A percentile compares a stretch with the other conserved stretches of the same genome.
Conservation (phyloP, 2,888 invertebrate species). For the Globia sparganii region DNA sequence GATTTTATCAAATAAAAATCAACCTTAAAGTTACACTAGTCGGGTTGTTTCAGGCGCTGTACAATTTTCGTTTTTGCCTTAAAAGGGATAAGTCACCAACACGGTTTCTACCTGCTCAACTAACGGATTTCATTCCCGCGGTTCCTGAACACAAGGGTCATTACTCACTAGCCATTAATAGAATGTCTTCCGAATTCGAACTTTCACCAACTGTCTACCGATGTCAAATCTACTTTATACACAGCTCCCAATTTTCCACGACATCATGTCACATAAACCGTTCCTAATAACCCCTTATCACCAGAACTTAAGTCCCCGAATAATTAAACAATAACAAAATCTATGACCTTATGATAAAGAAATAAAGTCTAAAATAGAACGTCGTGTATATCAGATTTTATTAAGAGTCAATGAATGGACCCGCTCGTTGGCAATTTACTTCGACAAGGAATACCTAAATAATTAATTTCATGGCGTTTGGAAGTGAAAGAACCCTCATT, state of each 20-base stretch:
- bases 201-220: slow-evolving; percentile 18
- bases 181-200: slow-evolving; percentile 10
- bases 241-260: slow-evolving; percentile 39
- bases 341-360: slow-evolving; percentile 22
- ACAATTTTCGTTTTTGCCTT: neutral
- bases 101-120: neutral
- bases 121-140: no score
- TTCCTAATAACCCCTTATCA: slow-evolving; percentile 58
- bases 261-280: slow-evolving; percentile 43
- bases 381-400: slow-evolving; percentile 60
- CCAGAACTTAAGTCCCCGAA: slow-evolving; percentile 46
- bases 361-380: slow-evolving; percentile 48
- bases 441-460: slow-evolving; percentile 73
- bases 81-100: neutral
- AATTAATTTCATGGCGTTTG: slow-evolving; percentile 74
- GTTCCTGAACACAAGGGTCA: neutral
- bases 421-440: slow-evolving; percentile 68
- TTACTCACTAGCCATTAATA: neutral
- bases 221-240: slow-evolving; percentile 41
- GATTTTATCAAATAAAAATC: neutral
- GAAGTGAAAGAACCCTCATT: slow-evolving; percentile 73
- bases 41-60: neutral
- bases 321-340: slow-evolving; percentile 50
- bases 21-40: neutral
- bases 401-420: slow-evolving; percentile 67